Evolutionary conservation across 2,797 vertebrate species (phyloP).

Genomic region (Sebastes wilsoni): DNA sequence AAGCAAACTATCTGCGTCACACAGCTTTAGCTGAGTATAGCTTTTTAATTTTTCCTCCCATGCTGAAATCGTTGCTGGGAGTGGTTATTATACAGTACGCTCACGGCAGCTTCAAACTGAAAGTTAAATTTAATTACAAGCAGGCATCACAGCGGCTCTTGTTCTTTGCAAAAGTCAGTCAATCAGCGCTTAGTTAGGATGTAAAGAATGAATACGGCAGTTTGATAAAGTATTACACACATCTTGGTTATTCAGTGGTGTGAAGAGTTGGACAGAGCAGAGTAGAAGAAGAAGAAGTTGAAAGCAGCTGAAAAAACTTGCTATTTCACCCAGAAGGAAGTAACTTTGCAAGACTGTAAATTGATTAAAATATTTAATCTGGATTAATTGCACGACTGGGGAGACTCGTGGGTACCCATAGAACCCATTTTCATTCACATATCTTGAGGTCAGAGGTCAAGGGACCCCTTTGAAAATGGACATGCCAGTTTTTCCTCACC

Average conservation of each 20-base stretch:
- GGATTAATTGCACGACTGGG: too few species aligned
- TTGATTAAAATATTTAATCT: too few species aligned
- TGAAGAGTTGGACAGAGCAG: neutral
- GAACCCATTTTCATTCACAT: too few species aligned
- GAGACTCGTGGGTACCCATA: too few species aligned
- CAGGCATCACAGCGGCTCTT: neutral
- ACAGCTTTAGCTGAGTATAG: neutral
- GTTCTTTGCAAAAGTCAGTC: neutral
- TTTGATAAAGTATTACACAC: neutral
- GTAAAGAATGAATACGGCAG: neutral
- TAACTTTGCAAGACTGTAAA: too few species aligned
- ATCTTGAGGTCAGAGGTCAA: too few species aligned
- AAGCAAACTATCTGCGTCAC: slow-evolving; percentile 38
- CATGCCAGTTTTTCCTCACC: too few species aligned
- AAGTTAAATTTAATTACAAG: slow-evolving; percentile 22
- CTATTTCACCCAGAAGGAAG: neutral
- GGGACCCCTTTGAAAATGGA: too few species aligned
- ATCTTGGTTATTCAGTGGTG: neutral
- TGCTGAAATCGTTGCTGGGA: slow-evolving; percentile 5
- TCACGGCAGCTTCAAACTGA: neutral
- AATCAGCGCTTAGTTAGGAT: neutral
- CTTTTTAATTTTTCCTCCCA: neutral
- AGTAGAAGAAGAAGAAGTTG: neutral
- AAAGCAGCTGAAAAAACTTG: neutral
- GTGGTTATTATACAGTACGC: neutral